These are phyloP conservation scores for Spizaetus ornatus DNA, from an alignment of 2,113 vertebrate genomes.

Conservation along the genomic window DNA sequence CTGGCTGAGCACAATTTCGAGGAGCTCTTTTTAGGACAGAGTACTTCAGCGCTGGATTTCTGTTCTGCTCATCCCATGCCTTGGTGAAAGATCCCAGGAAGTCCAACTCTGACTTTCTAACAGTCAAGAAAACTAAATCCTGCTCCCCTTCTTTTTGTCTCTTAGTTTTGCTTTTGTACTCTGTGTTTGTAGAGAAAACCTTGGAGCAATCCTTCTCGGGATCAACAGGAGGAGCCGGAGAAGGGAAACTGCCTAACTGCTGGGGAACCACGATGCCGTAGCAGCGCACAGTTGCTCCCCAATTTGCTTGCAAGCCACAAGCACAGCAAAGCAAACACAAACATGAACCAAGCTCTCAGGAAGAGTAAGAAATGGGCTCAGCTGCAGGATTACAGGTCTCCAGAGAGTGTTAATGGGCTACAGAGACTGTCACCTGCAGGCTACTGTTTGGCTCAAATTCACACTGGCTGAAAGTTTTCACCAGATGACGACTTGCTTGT, in stretches of 20 bases:
- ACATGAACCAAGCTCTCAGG: not conserved
- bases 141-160: not conserved
- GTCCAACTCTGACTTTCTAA: not conserved
- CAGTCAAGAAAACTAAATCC: not conserved
- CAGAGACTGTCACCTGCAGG: constrained; percentile 33
- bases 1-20: not conserved
- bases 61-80: not conserved
- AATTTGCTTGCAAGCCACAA: not conserved
- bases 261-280: not conserved
- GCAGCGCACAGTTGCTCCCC: not conserved
- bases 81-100: not conserved
- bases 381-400: constrained; percentile 30
- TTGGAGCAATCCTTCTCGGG: not conserved
- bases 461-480: not conserved
- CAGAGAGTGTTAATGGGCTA: constrained; percentile 30
- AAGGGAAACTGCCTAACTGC: not conserved
- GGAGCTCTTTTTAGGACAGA: not conserved
- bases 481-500: not conserved
- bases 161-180: no score
- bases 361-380: constrained; percentile 9
- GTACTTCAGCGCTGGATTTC: not conserved
- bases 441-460: constrained; percentile 25
- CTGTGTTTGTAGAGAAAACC: not conserved
- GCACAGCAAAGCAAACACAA: not conserved
- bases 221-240: not conserved